Conservation (phyloP, 2,888 invertebrate genomes). For the Drosophila monieri region DNA sequence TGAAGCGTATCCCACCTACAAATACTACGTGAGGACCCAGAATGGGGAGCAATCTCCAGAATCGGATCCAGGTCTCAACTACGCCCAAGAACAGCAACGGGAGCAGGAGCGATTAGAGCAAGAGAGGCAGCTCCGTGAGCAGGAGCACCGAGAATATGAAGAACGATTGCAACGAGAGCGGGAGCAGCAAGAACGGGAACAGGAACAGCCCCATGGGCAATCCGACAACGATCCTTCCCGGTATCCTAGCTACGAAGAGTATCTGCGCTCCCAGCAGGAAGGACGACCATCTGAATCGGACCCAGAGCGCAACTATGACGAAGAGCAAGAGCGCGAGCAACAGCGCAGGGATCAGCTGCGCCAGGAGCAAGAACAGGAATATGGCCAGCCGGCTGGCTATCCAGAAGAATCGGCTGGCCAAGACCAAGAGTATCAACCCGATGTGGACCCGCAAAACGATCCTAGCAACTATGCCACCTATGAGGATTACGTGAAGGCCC, state of each 20-base stretch:
- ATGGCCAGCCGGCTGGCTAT: not conserved
- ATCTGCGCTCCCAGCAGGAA: conserved; percentile 3
- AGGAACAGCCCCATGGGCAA: not conserved
- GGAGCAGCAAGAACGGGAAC: conserved; percentile 9
- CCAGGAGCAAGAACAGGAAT: not conserved
- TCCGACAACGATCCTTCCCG: conserved; percentile 10
- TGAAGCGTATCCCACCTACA: conserved; percentile 1
- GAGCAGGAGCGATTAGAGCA: conserved; percentile 32
- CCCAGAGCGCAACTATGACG: conserved; percentile 9
- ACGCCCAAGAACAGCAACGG: conserved; percentile 21
- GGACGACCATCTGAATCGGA: not conserved
- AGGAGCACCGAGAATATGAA: conserved; percentile 4
- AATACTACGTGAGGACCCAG: conserved; percentile 4
- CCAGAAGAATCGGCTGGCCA: not conserved
- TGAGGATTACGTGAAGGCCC: conserved; percentile 50
- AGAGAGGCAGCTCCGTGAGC: conserved; percentile 33
- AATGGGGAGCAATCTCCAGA: conserved; percentile 11
- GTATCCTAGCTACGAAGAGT: conserved; percentile 8
- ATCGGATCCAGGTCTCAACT: conserved; percentile 5
- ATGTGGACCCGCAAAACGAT: not conserved
- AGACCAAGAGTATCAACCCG: not conserved
- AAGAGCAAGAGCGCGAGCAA: conserved; percentile 25
- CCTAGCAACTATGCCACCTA: conserved; percentile 31
- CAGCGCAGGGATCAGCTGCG: not conserved
- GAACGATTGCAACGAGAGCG: conserved; percentile 8